Conservation (phyloP, 2,888 invertebrate genomes). For the Athalia rosae region DNA sequence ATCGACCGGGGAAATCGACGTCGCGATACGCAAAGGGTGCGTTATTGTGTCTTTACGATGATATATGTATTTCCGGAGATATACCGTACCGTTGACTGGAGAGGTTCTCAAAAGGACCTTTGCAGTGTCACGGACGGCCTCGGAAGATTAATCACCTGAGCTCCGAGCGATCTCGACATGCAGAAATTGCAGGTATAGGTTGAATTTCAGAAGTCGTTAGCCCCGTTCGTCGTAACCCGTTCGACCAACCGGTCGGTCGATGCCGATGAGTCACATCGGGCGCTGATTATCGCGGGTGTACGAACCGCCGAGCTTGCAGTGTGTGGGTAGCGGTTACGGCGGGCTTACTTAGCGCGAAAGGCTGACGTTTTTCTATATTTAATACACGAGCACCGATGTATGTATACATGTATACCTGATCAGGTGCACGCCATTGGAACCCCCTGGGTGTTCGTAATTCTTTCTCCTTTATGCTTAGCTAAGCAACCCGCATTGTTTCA, state of each 20-base stretch:
- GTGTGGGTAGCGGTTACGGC: conserved; percentile 12
- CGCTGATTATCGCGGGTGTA: conserved; percentile 33
- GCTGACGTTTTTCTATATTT: background rate
- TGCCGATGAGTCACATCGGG: conserved; percentile 40
- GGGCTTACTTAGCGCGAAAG: conserved; percentile 14
- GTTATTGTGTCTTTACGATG: conserved; percentile 21
- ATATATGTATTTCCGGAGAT: conserved; percentile 31
- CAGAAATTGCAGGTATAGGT: conserved; percentile 5
- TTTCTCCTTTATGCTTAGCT: conserved; percentile 1
- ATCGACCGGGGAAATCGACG: conserved; percentile 23
- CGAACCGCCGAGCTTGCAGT: background rate
- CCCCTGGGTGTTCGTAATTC: conserved; percentile 27
- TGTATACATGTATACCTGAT: conserved; percentile 19
- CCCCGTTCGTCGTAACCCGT: conserved; percentile 34
- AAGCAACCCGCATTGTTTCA: conserved; percentile 13
- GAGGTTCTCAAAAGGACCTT: background rate
- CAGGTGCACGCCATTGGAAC: conserved; percentile 20
- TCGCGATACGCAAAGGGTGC: too few species aligned
- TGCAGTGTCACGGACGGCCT: conserved; percentile 21
- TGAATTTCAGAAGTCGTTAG: conserved; percentile 42
- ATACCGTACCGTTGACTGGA: conserved; percentile 35
- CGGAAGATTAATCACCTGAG: conserved; percentile 28
- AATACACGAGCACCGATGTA: background rate
- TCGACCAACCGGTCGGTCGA: conserved; percentile 38
- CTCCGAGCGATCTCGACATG: conserved; percentile 19